phyloP scores from a whole-genome alignment of 1,140 invertebrate genomes.

The Fopius arisanus region DNA sequence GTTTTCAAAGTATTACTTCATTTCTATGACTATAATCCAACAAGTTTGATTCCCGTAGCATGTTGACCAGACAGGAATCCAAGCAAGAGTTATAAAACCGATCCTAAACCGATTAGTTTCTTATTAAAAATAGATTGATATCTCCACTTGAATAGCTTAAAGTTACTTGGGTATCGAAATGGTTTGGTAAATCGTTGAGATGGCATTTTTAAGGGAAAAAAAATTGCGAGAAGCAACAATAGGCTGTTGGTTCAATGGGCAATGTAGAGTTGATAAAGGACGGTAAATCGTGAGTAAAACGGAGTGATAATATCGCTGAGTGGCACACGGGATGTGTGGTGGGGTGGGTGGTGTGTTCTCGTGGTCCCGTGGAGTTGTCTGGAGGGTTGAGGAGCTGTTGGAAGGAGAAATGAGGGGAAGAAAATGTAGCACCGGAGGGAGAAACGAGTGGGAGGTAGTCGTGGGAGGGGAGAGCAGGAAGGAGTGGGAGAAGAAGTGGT shows the following conservation, averaged over 20 bases:
- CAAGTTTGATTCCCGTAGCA: too few species aligned
- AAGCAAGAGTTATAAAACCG: too few species aligned
- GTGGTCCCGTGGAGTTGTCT: slow-evolving; percentile 9
- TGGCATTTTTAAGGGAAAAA: background rate
- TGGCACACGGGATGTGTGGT: slow-evolving; percentile 22
- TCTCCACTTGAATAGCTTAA: too few species aligned
- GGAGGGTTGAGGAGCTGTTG: background rate
- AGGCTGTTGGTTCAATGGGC: slow-evolving; percentile 45
- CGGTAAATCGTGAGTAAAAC: slow-evolving; percentile 63
- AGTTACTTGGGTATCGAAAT: background rate
- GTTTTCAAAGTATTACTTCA: too few species aligned
- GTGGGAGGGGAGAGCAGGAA: background rate
- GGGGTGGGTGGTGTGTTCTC: slow-evolving; percentile 15
- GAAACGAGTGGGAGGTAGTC: background rate
- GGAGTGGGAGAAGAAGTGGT: background rate
- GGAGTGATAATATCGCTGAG: slow-evolving; percentile 59
- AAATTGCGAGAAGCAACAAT: slow-evolving; percentile 34
- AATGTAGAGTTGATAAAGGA: slow-evolving; percentile 61
- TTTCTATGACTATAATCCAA: too few species aligned
- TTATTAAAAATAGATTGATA: too few species aligned
- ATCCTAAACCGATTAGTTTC: too few species aligned
- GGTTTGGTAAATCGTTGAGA: background rate
- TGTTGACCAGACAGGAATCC: too few species aligned
- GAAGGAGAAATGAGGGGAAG: background rate
- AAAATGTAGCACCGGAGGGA: background rate